These are phyloP conservation scores for Polyergus mexicanus DNA, from an alignment of 1,140 invertebrate species.

Conservation along the genomic window DNA sequence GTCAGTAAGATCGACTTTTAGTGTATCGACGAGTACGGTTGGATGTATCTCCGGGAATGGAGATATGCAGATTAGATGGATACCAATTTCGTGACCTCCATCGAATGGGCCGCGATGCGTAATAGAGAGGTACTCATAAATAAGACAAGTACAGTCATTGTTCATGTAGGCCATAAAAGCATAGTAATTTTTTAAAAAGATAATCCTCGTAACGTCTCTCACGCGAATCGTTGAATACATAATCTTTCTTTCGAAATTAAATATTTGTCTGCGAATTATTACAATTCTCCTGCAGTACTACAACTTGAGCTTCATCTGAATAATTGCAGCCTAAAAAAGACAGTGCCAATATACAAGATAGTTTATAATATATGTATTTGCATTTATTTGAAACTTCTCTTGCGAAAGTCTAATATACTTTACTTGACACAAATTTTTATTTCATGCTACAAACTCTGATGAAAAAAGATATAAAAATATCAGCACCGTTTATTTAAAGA, in stretches of 20 bases:
- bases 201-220: not conserved
- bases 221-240: not conserved
- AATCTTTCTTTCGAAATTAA: not conserved
- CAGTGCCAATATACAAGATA: not conserved
- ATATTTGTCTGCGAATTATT: not conserved
- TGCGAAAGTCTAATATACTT: not conserved
- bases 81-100: slow-evolving; percentile 60
- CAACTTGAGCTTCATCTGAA: not conserved
- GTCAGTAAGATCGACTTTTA: slow-evolving; percentile 17
- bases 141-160: slow-evolving; percentile 1
- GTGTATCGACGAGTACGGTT: slow-evolving; percentile 21
- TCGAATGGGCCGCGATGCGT: slow-evolving; percentile 15
- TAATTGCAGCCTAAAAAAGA: not conserved
- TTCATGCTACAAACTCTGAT: not conserved
- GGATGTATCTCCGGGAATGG: slow-evolving; percentile 48
- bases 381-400: not conserved
- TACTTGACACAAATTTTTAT: not conserved
- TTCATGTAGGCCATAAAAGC: not conserved
- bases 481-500: not conserved
- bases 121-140: slow-evolving; percentile 35
- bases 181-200: not conserved
- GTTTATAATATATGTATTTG: not conserved
- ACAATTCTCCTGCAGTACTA: not conserved
- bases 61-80: slow-evolving; percentile 66
- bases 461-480: not conserved